Evolutionary conservation across 1,140 invertebrate genomes (phyloP), one percentile per base, ranked within the genome.

Genomic region (Drosophila kurseongensis): DNA sequence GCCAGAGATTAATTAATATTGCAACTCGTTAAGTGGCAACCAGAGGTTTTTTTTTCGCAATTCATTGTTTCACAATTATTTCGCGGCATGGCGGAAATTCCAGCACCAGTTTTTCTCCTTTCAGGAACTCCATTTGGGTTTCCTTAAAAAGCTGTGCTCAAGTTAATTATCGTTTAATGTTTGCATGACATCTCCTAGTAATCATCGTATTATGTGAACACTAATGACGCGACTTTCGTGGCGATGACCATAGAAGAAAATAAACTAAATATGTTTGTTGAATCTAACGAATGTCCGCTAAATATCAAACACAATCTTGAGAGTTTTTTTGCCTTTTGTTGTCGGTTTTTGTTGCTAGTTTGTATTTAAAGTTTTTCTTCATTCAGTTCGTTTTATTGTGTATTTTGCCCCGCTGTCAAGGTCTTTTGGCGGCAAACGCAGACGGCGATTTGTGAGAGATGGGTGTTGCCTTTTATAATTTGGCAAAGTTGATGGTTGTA

Each of bases 391-490:
- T 18, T 10, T 57, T 61, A 32, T 41, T 32, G 1, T 72, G 42
- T 47, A 56, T 41, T 71, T 59, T 58, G 42, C 13, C 35, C 23
- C 3, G 40, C 10, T 45, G 58, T 72, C 77, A 79, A 79, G 77
- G 72, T 72, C 78, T 72, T 66, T 62, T 56, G 68, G 54, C 75
- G 58, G 65, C 65, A 56, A 52, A 77, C 40, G 23, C 63, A 77
- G 75, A 73, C 47, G 29, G 57, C 75, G 67, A 68, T 75, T 79
- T 80, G 62, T 80, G 54, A 18, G 32, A 56, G 55, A 23, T 23
- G 75, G 75, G 78, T 76, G 72, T 80, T 54, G 60, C 56, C 77
- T 60, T 75, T 80, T 75, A 75, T 78, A 78, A 71, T 78, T 78
- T 78, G 59, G 55, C 55, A 65, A 48, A 45, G 44, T 45, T 75